Percentiles rank a stretch among this genome's conserved stretches.
Evolutionary conservation across 30 jellyfish, hydroid and myxozoan genomes (phyloP).

Genomic region (Aurelia sp.): DNA sequence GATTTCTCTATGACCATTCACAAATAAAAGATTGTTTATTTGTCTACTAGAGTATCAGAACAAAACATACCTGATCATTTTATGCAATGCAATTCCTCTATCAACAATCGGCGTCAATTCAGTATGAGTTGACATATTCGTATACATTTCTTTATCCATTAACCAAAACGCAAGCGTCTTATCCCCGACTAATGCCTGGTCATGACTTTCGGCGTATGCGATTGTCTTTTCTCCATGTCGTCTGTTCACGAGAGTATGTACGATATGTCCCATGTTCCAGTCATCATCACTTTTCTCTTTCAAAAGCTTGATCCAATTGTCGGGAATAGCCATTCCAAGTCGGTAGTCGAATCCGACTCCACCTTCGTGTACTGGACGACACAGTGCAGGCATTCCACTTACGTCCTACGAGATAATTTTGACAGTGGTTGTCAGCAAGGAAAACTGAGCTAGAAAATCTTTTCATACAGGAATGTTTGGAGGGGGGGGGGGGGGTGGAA

Average conservation of each 20-base stretch:
- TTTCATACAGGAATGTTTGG: no score
- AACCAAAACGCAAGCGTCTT: constrained; percentile 99
- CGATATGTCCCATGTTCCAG: constrained; percentile 95
- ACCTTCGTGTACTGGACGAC: constrained; percentile 97
- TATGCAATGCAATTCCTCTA: constrained; percentile 96
- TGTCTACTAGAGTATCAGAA: no score
- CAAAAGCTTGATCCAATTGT: constrained; percentile 91
- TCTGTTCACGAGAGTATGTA: constrained; percentile 82
- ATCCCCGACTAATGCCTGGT: constrained; percentile 99
- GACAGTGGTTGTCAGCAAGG: no score
- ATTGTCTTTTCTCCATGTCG: constrained; percentile 91
- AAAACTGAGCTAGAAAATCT: no score
- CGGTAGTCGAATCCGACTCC: constrained; percentile 98
- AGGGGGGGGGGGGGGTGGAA: no score
- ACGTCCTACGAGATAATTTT: constrained; percentile 75
- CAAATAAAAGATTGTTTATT: no score
- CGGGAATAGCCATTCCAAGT: constrained; percentile 98
- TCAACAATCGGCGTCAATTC: constrained; percentile 78
- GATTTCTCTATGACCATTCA: no score
- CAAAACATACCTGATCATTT: constrained; percentile 84
- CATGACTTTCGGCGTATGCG: constrained; percentile 98
- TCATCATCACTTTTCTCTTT: constrained; percentile 87
- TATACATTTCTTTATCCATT: constrained; percentile 98
- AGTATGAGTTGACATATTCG: constrained; percentile 86
- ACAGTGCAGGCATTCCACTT: constrained; percentile 97